A percentile compares a stretch with the other conserved stretches of the same genome.
Conservation (phyloP, 2,888 invertebrate genomes). For the Iselma pallidipennis region DNA sequence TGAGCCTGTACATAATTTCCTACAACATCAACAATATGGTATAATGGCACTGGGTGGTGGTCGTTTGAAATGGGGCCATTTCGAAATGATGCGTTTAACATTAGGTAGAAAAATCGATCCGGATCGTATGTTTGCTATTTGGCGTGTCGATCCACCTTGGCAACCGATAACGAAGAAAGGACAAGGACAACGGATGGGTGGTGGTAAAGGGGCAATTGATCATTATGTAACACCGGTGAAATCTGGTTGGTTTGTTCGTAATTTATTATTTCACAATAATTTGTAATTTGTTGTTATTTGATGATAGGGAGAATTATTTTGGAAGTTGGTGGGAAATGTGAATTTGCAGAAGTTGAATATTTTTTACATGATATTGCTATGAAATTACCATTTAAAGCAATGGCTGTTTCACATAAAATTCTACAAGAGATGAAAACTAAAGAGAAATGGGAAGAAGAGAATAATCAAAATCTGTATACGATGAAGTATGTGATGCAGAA, state of each 20-base stretch:
- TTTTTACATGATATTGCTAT: slow-evolving; percentile 72
- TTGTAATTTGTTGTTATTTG: background rate
- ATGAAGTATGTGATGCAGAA: slow-evolving; percentile 91
- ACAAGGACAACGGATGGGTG: slow-evolving; percentile 91
- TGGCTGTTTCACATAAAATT: slow-evolving; percentile 78
- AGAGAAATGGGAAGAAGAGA: slow-evolving; percentile 65
- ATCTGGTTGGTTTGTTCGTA: slow-evolving; percentile 49
- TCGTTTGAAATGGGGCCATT: slow-evolving; percentile 76
- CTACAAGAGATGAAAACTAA: slow-evolving; percentile 65
- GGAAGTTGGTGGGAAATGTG: slow-evolving; percentile 90
- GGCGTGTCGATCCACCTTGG: slow-evolving; percentile 96
- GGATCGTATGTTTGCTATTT: slow-evolving; percentile 87
- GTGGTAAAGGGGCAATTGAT: slow-evolving; percentile 93
- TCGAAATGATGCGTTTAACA: slow-evolving; percentile 83
- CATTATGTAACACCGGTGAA: slow-evolving; percentile 95
- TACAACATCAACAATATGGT: slow-evolving; percentile 92
- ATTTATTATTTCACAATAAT: background rate
- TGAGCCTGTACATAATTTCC: slow-evolving; percentile 79
- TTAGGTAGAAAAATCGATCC: slow-evolving; percentile 79
- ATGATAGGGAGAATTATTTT: slow-evolving; percentile 73
- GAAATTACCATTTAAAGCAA: slow-evolving; percentile 87
- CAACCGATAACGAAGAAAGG: slow-evolving; percentile 90
- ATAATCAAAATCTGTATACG: slow-evolving; percentile 83
- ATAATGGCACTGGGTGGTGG: slow-evolving; percentile 87
- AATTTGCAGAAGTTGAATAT: slow-evolving; percentile 75